phyloP scores from a whole-genome alignment of 1,140 invertebrate species.

The Neodiprion lecontei region DNA sequence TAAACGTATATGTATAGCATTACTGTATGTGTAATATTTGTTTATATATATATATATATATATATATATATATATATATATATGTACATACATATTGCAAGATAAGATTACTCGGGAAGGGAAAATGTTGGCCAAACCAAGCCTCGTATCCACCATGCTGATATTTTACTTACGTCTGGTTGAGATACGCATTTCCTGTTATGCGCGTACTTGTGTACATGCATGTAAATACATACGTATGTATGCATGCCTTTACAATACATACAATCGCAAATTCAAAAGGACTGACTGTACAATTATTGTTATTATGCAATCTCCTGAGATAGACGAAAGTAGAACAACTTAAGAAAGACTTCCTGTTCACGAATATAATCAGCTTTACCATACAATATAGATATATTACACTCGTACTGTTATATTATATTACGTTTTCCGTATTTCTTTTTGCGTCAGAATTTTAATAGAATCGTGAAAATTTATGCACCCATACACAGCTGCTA shows the following conservation, averaged over 20 bases:
- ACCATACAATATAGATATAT: too few species aligned
- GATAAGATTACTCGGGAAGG: neutral
- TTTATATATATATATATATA: neutral
- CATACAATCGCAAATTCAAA: neutral
- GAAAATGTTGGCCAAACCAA: too few species aligned
- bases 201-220: too few species aligned
- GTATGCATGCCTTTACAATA: neutral
- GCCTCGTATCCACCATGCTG: too few species aligned
- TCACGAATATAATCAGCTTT: too few species aligned
- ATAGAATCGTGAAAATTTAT: too few species aligned
- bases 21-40: neutral
- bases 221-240: too few species aligned
- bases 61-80: neutral
- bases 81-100: neutral
- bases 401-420: too few species aligned
- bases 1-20: neutral
- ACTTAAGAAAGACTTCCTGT: neutral
- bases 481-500: too few species aligned
- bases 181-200: neutral
- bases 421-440: too few species aligned
- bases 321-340: neutral
- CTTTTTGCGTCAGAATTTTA: too few species aligned
- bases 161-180: neutral
- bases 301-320: neutral
- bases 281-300: neutral